These are phyloP conservation scores for Lophotriccus pileatus DNA, from an alignment of 2,797 vertebrate species.

Conservation along the genomic window DNA sequence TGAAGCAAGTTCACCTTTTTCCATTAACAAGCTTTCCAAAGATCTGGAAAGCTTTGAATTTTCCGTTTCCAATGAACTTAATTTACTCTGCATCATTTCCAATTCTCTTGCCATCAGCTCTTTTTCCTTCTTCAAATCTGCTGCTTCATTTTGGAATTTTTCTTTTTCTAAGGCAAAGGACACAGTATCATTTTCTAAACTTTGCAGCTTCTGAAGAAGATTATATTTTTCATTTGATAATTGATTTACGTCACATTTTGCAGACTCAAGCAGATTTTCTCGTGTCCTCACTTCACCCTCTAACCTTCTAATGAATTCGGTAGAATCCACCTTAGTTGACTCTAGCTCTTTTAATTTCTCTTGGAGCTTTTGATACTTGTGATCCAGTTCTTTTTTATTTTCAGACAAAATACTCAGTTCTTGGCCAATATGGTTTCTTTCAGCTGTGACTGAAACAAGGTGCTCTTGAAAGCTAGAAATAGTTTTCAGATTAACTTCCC, in stretches of 20 bases:
- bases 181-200: constrained; percentile 67
- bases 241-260: constrained; percentile 63
- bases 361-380: constrained; percentile 74
- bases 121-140: constrained; percentile 76
- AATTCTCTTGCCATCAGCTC: constrained; percentile 69
- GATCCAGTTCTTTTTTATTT: constrained; percentile 77
- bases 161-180: constrained; percentile 67
- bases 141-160: constrained; percentile 73
- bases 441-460: constrained; percentile 71
- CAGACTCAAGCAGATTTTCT: constrained; percentile 69
- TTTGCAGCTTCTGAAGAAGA: constrained; percentile 73
- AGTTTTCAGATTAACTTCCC: constrained; percentile 72
- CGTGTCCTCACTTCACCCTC: constrained; percentile 78
- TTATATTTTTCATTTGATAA: constrained; percentile 73
- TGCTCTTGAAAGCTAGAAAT: constrained; percentile 78
- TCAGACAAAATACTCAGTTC: constrained; percentile 79
- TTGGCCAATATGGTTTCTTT: constrained; percentile 76
- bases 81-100: constrained; percentile 77
- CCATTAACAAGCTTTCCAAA: constrained; percentile 82
- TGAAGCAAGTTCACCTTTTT: constrained; percentile 86
- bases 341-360: constrained; percentile 78
- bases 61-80: constrained; percentile 77
- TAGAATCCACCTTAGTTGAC: constrained; percentile 69
- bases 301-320: constrained; percentile 74
- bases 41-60: constrained; percentile 77